Evolutionary conservation across 2,113 vertebrate genomes (phyloP), one percentile per base, ranked within the genome.

Genomic region (Rhinopomastus cyanomelas): DNA sequence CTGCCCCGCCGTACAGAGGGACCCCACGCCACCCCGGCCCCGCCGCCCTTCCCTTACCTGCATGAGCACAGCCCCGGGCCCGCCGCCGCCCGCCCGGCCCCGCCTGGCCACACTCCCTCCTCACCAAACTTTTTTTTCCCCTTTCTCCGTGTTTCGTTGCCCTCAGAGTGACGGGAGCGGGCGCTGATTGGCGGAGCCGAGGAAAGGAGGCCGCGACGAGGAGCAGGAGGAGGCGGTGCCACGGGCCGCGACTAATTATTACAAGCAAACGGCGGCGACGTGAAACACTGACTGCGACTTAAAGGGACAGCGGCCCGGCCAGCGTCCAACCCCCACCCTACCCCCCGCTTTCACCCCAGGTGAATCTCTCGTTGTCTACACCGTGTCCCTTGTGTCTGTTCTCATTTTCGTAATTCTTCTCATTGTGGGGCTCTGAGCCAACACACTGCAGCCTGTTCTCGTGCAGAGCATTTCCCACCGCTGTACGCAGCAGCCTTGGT

Each of bases 51-150:
- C 44, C 16, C 87, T 87, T 87, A 89, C 91, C 88, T 87, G 64
- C 39, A n/a, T n/a, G n/a, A n/a, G n/a, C n/a, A n/a, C n/a, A n/a
- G n/a, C 64, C 12, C 52, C 66, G 21, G 57, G 27, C 48, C 80
- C 92, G 36, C 66, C 36, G 82, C 86, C 72, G 61, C 90, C 85
- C 36, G 75, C 89, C 67, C 20, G 26, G 69, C 90, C 62, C 72
- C 48, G 75, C 88, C 69, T 18, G 26, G 68, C 90, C 61, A 68
- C 84, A 64, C 77, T 92, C 93, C 89, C 95, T 96, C 95, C 95
- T 95, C 91, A 67, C 93, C 92, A 97, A 97, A 97, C 96, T 97
- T 97, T 97, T 96, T 92, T 93, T 89, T 83, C 83, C 89, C 90
- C 91, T 94, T 93, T 92, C 94, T 82, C 90, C 87, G 80, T 74